Evolutionary conservation across 2,113 vertebrate genomes (phyloP).

Genomic region (Riparia riparia): DNA sequence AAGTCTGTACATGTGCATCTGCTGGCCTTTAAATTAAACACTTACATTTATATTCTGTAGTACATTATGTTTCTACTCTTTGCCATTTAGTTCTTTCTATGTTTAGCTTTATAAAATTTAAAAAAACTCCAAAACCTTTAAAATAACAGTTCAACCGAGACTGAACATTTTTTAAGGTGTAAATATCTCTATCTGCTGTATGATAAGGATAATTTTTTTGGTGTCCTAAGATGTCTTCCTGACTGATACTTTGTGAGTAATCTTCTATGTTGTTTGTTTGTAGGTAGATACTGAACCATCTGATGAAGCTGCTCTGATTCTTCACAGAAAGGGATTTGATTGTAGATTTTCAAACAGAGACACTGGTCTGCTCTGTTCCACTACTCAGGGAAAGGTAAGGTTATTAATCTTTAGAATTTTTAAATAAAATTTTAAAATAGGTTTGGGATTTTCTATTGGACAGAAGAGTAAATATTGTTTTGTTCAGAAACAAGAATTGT

Average conservation of each 20-base stretch:
- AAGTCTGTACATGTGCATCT: not conserved
- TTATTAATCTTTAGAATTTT: not conserved
- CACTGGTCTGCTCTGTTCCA: slow-evolving; percentile 79
- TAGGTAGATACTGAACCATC: slow-evolving; percentile 76
- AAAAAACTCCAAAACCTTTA: not conserved
- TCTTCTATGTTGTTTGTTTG: not conserved
- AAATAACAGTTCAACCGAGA: not conserved
- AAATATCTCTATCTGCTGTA: not conserved
- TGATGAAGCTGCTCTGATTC: slow-evolving; percentile 87
- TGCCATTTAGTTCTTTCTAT: not conserved
- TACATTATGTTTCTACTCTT: not conserved
- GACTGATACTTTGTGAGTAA: not conserved
- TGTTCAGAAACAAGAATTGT: not conserved
- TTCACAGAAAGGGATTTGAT: slow-evolving; percentile 93
- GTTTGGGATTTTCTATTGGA: not conserved
- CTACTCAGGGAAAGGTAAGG: slow-evolving; percentile 87
- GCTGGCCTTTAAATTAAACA: not conserved
- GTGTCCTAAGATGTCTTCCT: not conserved
- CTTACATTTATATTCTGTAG: not conserved
- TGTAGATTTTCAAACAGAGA: slow-evolving; percentile 82
- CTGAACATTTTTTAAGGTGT: not conserved
- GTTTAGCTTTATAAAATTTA: not conserved
- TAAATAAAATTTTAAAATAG: not conserved
- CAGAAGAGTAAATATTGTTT: not conserved
- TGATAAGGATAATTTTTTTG: not conserved